Evolutionary conservation across 1,140 invertebrate genomes (phyloP).

Genomic region (Eurosta solidaginis): DNA sequence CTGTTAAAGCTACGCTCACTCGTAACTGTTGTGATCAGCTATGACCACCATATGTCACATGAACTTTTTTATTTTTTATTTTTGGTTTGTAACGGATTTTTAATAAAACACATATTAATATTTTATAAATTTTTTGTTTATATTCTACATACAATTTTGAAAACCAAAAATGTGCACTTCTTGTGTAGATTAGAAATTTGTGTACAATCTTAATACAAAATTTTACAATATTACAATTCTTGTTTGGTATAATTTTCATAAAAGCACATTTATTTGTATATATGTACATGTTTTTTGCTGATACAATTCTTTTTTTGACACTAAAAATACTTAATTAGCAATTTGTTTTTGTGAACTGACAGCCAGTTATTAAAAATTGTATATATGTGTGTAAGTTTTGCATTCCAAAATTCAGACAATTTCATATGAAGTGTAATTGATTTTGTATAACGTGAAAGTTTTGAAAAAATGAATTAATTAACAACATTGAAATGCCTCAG

Average conservation of each 20-base stretch:
- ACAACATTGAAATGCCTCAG: too few relatives aligned
- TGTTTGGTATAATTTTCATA: constrained; percentile 4
- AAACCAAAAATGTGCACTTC: constrained; percentile 20
- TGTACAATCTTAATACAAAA: neutral
- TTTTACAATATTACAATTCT: neutral
- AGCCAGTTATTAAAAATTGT: neutral
- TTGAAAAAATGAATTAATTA: too few relatives aligned
- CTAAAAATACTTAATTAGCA: neutral
- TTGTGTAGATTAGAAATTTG: neutral
- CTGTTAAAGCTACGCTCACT: too few relatives aligned
- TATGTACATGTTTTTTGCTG: neutral
- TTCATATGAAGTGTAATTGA: neutral
- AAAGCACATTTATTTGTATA: neutral
- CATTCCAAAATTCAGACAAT: neutral
- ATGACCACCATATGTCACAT: too few relatives aligned
- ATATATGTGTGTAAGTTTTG: neutral
- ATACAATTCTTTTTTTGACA: neutral
- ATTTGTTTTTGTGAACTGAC: neutral
- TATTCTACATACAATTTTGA: neutral
- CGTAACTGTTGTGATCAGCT: too few relatives aligned
- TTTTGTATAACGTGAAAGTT: neutral
- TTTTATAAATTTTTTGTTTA: neutral
- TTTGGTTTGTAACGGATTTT: too few relatives aligned
- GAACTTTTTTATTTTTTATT: neutral
- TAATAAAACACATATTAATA: too few relatives aligned